Evolutionary conservation across 2,888 invertebrate species (phyloP).

Genomic region (Sycophila texana): DNA sequence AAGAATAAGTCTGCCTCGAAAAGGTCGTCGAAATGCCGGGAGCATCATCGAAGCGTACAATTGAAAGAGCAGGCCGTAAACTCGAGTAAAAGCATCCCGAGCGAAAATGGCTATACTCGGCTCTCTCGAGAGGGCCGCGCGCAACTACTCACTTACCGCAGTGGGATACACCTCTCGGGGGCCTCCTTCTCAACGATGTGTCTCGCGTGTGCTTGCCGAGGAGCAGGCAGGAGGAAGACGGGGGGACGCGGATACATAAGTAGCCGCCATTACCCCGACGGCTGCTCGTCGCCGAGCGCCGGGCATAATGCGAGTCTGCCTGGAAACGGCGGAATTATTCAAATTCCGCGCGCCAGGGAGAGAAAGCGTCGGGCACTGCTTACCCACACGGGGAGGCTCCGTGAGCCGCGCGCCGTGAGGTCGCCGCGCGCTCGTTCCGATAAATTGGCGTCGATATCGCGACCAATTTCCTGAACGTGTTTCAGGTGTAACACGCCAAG

Average conservation of each 20-base stretch:
- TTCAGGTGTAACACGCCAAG: slow-evolving; percentile 63
- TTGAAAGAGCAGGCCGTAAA: slow-evolving; percentile 27
- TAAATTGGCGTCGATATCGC: slow-evolving; percentile 72
- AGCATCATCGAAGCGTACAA: slow-evolving; percentile 4
- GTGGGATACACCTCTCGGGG: slow-evolving; percentile 17
- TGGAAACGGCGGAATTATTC: slow-evolving; percentile 72
- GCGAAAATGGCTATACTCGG: slow-evolving; percentile 7
- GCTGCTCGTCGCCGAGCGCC: slow-evolving; percentile 60
- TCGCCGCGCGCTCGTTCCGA: slow-evolving; percentile 58
- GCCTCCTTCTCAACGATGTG: slow-evolving; percentile 13
- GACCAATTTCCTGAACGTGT: slow-evolving; percentile 71
- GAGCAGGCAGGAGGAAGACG: background rate
- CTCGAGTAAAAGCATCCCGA: background rate
- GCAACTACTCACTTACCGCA: slow-evolving; percentile 9
- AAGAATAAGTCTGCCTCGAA: too few relatives aligned
- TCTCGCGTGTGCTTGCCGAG: background rate
- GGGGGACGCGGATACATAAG: slow-evolving; percentile 60
- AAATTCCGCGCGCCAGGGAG: slow-evolving; percentile 64
- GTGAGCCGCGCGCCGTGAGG: slow-evolving; percentile 8
- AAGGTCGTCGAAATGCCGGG: background rate
- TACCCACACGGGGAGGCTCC: too few relatives aligned
- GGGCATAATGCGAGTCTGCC: slow-evolving; percentile 67
- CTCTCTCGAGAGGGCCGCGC: background rate
- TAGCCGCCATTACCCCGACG: slow-evolving; percentile 68
- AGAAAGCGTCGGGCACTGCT: slow-evolving; percentile 35